Conservation (phyloP, 2,888 invertebrate species). For the Steromphala cineraria region DNA sequence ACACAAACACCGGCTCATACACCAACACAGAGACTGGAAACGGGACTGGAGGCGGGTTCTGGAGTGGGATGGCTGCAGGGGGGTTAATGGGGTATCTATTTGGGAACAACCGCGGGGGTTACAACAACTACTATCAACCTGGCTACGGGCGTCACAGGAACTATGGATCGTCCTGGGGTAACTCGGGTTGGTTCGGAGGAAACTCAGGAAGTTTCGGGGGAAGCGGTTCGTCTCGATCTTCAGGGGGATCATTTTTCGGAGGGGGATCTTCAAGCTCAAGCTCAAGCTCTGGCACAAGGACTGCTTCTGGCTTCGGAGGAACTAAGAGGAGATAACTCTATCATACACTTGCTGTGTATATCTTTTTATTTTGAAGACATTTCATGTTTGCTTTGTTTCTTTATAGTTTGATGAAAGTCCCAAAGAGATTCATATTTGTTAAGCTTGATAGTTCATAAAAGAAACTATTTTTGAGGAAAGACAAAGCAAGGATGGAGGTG, state of each 20-base stretch:
- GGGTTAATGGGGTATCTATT: constrained; percentile 64
- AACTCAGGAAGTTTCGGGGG: constrained; percentile 30
- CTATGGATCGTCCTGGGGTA: neutral
- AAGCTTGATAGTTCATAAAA: no score
- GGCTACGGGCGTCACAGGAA: constrained; percentile 23
- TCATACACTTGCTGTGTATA: neutral
- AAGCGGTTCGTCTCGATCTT: constrained; percentile 32
- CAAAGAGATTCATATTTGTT: no score
- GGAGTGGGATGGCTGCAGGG: constrained; percentile 66
- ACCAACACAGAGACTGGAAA: constrained; percentile 20
- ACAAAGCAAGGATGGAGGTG: no score
- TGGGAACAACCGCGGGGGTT: constrained; percentile 44
- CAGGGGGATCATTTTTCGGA: constrained; percentile 34
- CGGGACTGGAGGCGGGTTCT: constrained; percentile 56
- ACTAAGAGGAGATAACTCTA: constrained; percentile 57
- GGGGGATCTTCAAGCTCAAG: neutral
- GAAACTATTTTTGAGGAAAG: no score
- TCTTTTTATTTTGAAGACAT: neutral
- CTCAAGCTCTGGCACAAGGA: constrained; percentile 49
- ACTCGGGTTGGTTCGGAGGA: constrained; percentile 33
- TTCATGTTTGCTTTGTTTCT: no score
- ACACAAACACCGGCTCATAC: constrained; percentile 25
- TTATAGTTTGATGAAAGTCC: no score
- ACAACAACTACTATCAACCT: constrained; percentile 30
- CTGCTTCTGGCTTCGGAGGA: constrained; percentile 66